Evolutionary conservation across 2,113 vertebrate genomes (phyloP).

Genomic region (Austrofundulus limnaeus): DNA sequence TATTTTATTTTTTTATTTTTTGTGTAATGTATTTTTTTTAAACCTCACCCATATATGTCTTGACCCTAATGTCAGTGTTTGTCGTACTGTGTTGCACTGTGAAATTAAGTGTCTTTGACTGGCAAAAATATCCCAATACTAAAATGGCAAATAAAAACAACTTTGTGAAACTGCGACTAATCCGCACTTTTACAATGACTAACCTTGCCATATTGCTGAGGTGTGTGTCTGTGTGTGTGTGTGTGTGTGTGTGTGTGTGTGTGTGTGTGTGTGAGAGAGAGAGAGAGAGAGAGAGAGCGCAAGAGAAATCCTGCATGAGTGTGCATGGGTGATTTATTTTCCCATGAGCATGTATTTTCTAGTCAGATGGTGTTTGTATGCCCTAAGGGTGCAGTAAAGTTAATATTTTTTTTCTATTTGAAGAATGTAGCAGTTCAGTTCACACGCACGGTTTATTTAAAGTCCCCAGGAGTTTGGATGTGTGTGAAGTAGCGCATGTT

Average conservation of each 20-base stretch:
- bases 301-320: not conserved
- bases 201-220: constrained; percentile 72
- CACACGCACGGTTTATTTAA: constrained; percentile 58
- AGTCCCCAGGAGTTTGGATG: constrained; percentile 17
- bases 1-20: constrained; percentile 62
- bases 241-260: constrained; percentile 37
- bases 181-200: constrained; percentile 78
- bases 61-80: constrained; percentile 75
- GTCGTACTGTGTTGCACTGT: constrained; percentile 77
- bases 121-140: constrained; percentile 74
- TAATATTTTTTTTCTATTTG: not conserved
- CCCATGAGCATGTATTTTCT: constrained; percentile 54
- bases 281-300: no score
- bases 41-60: constrained; percentile 70
- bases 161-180: constrained; percentile 79
- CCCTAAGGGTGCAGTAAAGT: constrained; percentile 15
- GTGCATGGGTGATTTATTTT: constrained; percentile 40
- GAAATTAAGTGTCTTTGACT: constrained; percentile 77
- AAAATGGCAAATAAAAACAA: constrained; percentile 79
- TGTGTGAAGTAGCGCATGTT: constrained; percentile 20
- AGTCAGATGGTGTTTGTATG: constrained; percentile 29
- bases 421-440: constrained; percentile 22
- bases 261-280: no score
- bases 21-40: constrained; percentile 59
- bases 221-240: constrained; percentile 24